Evolutionary conservation across 2,113 vertebrate species (phyloP), one percentile per base, ranked within the genome.

Genomic region (Hepsetus odoe): DNA sequence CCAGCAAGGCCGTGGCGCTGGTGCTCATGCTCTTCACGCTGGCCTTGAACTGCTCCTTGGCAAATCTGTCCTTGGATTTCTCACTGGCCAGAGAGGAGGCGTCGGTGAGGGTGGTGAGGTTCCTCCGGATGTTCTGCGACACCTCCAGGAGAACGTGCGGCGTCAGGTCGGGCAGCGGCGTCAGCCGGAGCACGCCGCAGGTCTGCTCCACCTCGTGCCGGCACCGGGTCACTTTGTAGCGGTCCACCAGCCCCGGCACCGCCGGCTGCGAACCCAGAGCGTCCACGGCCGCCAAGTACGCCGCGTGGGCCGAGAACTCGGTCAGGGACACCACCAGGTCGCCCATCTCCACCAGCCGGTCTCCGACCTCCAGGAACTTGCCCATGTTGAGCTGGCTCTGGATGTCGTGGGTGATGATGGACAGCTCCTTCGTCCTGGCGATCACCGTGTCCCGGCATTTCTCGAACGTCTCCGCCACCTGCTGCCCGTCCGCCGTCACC

Each of bases 341-440:
- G 0, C 95, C 96, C 95, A 98, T 95, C 88, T 99, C 97, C 88
- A 91, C 83, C 76, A 99, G 92, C 81, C 95, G 95, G 85, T 97
- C 96, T 20, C 95, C 97, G 4, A 96, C 96, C 87, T 99, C 98
- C 0, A 87, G 88, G 66, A 97, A 98, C 84, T 95, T 94, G 82
- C 98, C 98, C 98, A 99, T 98, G 87, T 98, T 99, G 84, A 99
- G 97, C 91, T 98, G 97, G 91, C 96, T 98, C 92, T 99, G 98
- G 80, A 98, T 95, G 75, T 98, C 98, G 1, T 99, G 98, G 30
- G 96, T 98, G 78, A 99, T 91, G 75, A 99, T 99, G 87, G 97
- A 98, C 42, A 99, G 95, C 84, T 98, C 97, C 89, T 99, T 99
- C 66, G 97, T 99, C 84, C 98, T 90, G 80, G 98, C 98, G 38